Base-by-base conservation (phyloP, 35 echinoderm and acorn worm genomes). In the Holothuria glaberrima region DNA sequence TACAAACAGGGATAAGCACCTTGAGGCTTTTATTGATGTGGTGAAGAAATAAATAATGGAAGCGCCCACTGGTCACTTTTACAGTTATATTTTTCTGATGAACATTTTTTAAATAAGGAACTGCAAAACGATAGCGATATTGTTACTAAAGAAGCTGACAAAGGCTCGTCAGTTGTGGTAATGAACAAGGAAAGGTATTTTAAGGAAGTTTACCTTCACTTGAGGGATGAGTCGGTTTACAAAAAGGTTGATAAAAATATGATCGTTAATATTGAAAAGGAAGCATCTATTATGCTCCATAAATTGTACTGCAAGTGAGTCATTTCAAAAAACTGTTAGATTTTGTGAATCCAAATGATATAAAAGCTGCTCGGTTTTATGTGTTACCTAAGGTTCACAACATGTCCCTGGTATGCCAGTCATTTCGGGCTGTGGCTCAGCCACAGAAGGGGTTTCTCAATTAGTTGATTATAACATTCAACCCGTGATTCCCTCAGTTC, bases 381-480 rank as follows among this genome's bases (percentile, higher is more conserved):
- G 22, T 75, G 21, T 0, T 44, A 32, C 71, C 71, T 32, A 75
- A 45, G 71, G 3, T 75, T 20, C 71, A 75, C 71, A 12, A 32
- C 25, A 3, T 20, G 5, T 75, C 4, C 6, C 71, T 75, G 71
- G 71, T 6, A 28, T 20, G 25, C n/a, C n/a, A n/a, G n/a, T n/a
- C n/a, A n/a, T n/a, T n/a, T n/a, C n/a, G n/a, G n/a, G n/a, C n/a
- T n/a, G 71, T 75, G 28, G 71, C 20, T 75, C 71, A 32, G 30
- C 71, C 20, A 75, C 71, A 9, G 71, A 75, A 36, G 71, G 71
- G 21, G 31, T 75, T 45, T 45, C 71, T 9, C 22, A 75, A 45
- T 45, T 12, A 45, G 29, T 75, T 75, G 71, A 75, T 9, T 21
- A 32, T 31, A 30, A 16, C 24, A 30, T 75, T 30, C 21, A 67